phyloP scores from a whole-genome alignment of 2,888 invertebrate genomes.

The Homarus gammarus region DNA sequence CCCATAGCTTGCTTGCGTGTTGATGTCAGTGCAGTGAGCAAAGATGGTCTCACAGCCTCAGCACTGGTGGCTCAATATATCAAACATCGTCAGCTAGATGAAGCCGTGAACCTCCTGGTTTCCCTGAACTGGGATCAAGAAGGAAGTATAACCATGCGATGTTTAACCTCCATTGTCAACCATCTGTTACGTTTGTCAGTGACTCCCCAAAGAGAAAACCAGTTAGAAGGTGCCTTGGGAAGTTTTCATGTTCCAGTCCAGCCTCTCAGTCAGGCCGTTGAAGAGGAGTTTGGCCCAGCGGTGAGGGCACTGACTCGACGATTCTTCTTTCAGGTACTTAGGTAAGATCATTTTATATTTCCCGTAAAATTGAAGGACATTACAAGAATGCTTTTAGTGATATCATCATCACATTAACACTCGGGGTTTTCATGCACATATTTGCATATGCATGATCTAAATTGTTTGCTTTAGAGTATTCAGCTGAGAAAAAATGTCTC shows the following conservation, averaged over 20 bases:
- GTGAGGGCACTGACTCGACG: slow-evolving; percentile 90
- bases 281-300: slow-evolving; percentile 86
- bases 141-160: slow-evolving; percentile 87
- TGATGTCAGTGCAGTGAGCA: slow-evolving; percentile 43
- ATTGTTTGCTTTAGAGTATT: too few relatives aligned
- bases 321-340: slow-evolving; percentile 91
- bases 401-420: too few relatives aligned
- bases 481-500: too few relatives aligned
- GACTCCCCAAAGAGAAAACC: slow-evolving; percentile 83
- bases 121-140: slow-evolving; percentile 90
- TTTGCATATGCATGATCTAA: too few relatives aligned
- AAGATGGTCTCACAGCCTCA: slow-evolving; percentile 35
- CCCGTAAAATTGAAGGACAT: neutral
- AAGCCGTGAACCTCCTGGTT: slow-evolving; percentile 84
- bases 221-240: slow-evolving; percentile 88
- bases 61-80: slow-evolving; percentile 84
- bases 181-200: slow-evolving; percentile 84
- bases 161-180: slow-evolving; percentile 87
- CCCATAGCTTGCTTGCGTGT: slow-evolving; percentile 67
- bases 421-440: too few relatives aligned
- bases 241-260: slow-evolving; percentile 87
- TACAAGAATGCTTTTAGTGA: too few relatives aligned
- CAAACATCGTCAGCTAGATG: slow-evolving; percentile 84
- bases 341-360: slow-evolving; percentile 81
- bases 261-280: slow-evolving; percentile 84